Base-by-base conservation (phyloP, 2,888 invertebrate species). In the Plusia festucae region DNA sequence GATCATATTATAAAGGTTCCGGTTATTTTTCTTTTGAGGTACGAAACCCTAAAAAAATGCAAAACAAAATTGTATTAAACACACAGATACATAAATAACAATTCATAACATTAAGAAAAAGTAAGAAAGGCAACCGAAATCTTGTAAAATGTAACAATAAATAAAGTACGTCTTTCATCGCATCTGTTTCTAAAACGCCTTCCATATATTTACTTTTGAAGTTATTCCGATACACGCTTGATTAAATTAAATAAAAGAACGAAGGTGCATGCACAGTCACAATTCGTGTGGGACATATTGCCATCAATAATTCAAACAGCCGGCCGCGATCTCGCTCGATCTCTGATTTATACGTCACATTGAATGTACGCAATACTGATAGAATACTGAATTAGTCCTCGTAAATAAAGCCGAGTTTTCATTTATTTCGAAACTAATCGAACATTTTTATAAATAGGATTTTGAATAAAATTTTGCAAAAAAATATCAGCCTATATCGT, bases 271-370 rank as follows among this genome's bases (percentile, higher is more conserved):
- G 40, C 46, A 49, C 74, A 64, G 74, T 82, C 81, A 82, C 79
- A 81, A 83, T 77, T 70, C 71, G 76, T 64, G 60, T 61, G 58
- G 71, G 74, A 82, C 82, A 82, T 79, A 78, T 81, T 77, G 74
- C 15, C 63, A 73, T 81, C 78, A 82, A 83, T 83, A 83, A 83
- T 82, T 83, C 81, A 78, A 65, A 60, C 70, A 63, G 58, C 56
- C 46, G 56, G 63, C 70, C 74, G 64, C 66, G 70, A 82, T 80
- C 78, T 78, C 75, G 73, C 76, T 62, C 73, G 53, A 70, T 63
- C 74, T 61, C 70, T 79, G 82, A 84, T 84, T 84, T 82, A 82
- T 79, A 73, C 68, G 69, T 60, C 58, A 68, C 75, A 77, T 75
- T 69, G 67, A 70, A 67, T 68, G 68, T 68, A 76, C 66, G 67